Conservation (phyloP, 2,113 vertebrate species). For the Erythrocercus mccallii region DNA sequence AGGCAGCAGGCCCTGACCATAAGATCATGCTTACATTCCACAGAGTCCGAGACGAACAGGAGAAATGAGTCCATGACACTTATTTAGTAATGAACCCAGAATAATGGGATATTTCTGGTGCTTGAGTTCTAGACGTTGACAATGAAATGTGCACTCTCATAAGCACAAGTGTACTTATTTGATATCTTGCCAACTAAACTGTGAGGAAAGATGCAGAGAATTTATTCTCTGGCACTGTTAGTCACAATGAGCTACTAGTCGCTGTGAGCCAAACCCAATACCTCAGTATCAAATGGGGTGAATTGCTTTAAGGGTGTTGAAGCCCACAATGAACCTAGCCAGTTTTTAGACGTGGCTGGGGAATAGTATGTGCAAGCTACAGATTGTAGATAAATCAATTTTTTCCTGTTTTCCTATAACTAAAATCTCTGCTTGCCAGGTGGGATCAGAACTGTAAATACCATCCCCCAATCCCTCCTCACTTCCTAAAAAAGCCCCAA, state of each 20-base stretch:
- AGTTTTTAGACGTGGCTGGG: background rate
- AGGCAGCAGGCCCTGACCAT: conserved; percentile 33
- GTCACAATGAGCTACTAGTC: background rate
- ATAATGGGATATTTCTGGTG: background rate
- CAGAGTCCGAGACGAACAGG: background rate
- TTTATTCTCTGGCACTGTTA: background rate
- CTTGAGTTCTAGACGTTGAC: background rate
- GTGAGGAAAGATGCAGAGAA: background rate
- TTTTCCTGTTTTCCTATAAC: background rate
- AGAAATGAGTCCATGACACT: background rate
- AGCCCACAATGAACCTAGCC: background rate
- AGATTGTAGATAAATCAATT: background rate
- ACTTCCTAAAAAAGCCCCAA: accelerated
- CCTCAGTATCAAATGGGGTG: background rate
- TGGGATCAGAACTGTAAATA: background rate
- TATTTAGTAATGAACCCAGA: background rate
- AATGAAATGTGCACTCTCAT: background rate
- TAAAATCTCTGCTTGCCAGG: background rate
- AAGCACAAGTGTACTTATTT: background rate
- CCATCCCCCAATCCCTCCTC: accelerated
- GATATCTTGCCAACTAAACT: background rate
- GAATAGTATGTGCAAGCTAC: background rate
- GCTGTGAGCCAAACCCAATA: background rate
- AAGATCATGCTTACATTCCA: conserved; percentile 52
- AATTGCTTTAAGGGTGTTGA: background rate